Evolutionary conservation across 2,797 vertebrate genomes (phyloP), one percentile per base, ranked within the genome.

Genomic region (Telmatherina bonti): DNA sequence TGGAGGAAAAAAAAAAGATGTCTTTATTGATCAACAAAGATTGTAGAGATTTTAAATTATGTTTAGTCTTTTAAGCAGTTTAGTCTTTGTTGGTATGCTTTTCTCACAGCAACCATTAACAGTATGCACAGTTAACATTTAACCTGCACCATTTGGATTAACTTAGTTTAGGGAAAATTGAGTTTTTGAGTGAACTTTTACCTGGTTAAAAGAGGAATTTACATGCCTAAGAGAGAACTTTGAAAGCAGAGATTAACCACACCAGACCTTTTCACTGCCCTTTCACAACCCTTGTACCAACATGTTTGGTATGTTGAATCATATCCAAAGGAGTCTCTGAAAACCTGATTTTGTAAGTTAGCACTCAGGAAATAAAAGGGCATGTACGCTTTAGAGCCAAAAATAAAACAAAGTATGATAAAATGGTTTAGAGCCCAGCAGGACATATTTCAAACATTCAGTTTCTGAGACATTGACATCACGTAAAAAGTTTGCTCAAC

Each of bases 231-330:
- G 29, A 47, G 30, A 66, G 29, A 60, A 60, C 65, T 63, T 79
- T 78, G 61, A 67, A 76, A 65, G 33, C 38, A 53, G 20, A 49
- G 31, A 20, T 69, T 35, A 62, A 73, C 76, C 64, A 59, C 29
- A n/a, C n/a, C n/a, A n/a, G n/a, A n/a, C n/a, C n/a, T n/a, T n/a
- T n/a, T n/a, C n/a, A n/a, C n/a, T n/a, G n/a, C n/a, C n/a, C n/a
- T n/a, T n/a, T 62, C 20, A 20, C 3, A 16, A 35, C 2, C 13
- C 13, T 49, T 54, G 31, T 63, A 4, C 22, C 22, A 49, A 20
- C 43, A 54, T 12, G 15, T 35, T 45, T 33, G 9, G 10, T 31
- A 33, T 56, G 20, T 62, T 47, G 56, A 69, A 57, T 12, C 9
- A 26, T 4, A 15, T 52, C 11, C 49, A 5, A 26, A 52, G 13